phyloP scores from a whole-genome alignment of 1,140 invertebrate genomes.

The Aethina tumida region DNA sequence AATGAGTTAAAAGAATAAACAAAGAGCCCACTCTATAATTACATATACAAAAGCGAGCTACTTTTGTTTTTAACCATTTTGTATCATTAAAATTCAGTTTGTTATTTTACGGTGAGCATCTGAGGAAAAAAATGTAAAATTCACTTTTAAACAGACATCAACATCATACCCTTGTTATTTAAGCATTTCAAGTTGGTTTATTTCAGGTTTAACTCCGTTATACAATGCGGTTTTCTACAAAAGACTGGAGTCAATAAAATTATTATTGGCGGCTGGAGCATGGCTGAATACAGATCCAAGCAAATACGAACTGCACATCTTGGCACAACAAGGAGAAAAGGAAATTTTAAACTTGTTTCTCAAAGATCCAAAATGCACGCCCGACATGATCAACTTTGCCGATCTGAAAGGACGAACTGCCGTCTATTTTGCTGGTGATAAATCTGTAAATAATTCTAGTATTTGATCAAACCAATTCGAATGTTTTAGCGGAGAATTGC shows the following conservation, averaged over 20 bases:
- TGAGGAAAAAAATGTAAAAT: too few relatives aligned
- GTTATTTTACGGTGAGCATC: too few relatives aligned
- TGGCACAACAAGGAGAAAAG: conserved; percentile 10
- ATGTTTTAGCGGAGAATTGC: conserved; percentile 8
- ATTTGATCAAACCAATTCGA: too few relatives aligned
- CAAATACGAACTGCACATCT: conserved; percentile 15
- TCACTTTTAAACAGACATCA: too few relatives aligned
- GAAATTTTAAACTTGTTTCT: conserved; percentile 12
- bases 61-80: too few relatives aligned
- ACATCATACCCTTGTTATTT: too few relatives aligned
- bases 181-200: too few relatives aligned
- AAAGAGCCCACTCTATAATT: too few relatives aligned
- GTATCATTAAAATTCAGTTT: too few relatives aligned
- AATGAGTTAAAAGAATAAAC: too few relatives aligned
- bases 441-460: too few relatives aligned
- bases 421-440: conserved; percentile 12
- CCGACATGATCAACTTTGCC: conserved; percentile 9
- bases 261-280: conserved; percentile 15
- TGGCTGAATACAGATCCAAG: conserved; percentile 14
- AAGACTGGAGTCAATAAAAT: conserved; percentile 8
- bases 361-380: conserved; percentile 10
- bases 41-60: too few relatives aligned
- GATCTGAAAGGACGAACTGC: conserved; percentile 15
- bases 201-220: conserved; percentile 15
- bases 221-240: conserved; percentile 16